phyloP scores from a whole-genome alignment of 2,113 vertebrate genomes.

The Hiodon alosoides region DNA sequence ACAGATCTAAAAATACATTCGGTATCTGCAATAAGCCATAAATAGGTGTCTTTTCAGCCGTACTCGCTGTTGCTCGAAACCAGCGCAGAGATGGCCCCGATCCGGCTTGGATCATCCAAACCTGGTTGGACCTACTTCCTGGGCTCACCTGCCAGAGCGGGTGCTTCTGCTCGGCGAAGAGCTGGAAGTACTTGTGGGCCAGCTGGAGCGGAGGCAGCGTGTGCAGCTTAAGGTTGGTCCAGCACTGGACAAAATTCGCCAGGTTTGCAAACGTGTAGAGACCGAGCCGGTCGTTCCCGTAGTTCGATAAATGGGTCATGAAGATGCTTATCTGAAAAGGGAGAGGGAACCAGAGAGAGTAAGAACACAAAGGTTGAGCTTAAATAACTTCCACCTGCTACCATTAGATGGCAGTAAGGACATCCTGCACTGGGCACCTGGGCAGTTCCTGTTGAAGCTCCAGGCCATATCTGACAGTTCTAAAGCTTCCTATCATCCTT shows the following conservation, averaged over 20 bases:
- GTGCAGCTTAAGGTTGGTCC: slow-evolving; percentile 86
- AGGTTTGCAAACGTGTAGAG: slow-evolving; percentile 90
- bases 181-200: slow-evolving; percentile 88
- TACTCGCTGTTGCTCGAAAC: too few species aligned
- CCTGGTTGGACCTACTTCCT: background rate
- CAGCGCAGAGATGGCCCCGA: background rate
- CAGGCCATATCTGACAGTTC: slow-evolving; percentile 11
- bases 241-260: slow-evolving; percentile 84
- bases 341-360: background rate
- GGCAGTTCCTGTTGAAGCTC: background rate
- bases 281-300: slow-evolving; percentile 90
- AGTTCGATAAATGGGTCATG: slow-evolving; percentile 97
- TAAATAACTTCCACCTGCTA: background rate
- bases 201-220: slow-evolving; percentile 83
- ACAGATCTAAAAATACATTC: too few species aligned
- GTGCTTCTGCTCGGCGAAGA: slow-evolving; percentile 88
- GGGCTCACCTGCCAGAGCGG: slow-evolving; percentile 87
- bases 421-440: background rate
- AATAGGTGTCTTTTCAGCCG: background rate
- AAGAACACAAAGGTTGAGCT: background rate
- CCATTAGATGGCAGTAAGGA: slow-evolving; percentile 29
- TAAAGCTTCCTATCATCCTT: slow-evolving; percentile 7
- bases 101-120: too few species aligned
- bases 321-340: slow-evolving; percentile 84
- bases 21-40: background rate